Conservation (phyloP, 2,888 invertebrate species). For the Lycaena phlaeas region DNA sequence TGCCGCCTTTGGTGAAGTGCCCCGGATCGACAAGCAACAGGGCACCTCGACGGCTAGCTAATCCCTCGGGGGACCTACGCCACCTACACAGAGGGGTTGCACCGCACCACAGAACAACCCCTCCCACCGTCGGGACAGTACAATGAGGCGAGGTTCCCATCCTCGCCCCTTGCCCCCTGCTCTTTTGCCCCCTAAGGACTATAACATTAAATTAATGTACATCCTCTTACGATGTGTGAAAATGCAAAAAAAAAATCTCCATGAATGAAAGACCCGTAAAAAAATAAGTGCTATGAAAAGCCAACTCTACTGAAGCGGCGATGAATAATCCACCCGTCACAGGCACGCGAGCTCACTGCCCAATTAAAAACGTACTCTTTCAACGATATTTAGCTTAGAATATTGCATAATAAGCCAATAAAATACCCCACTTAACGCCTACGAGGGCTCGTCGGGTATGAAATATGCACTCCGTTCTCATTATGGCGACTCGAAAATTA, state of each 20-base stretch:
- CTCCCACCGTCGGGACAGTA: too few relatives aligned
- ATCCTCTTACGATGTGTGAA: conserved; percentile 9
- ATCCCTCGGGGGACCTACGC: too few relatives aligned
- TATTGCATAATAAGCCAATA: conserved; percentile 73
- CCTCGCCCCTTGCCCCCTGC: too few relatives aligned
- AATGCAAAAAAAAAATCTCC: conserved; percentile 22
- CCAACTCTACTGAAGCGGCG: conserved; percentile 54
- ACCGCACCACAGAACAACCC: too few relatives aligned
- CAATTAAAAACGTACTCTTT: conserved; percentile 73
- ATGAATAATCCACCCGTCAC: conserved; percentile 70
- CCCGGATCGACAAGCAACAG: too few relatives aligned
- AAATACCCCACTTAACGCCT: conserved; percentile 70
- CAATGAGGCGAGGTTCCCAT: too few relatives aligned
- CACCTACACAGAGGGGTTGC: too few relatives aligned
- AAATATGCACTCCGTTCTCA: conserved; percentile 69
- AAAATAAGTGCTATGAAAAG: conserved; percentile 51
- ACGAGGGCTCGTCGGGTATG: conserved; percentile 48
- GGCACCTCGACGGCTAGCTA: too few relatives aligned
- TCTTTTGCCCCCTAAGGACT: too few relatives aligned
- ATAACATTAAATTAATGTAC: conserved; percentile 1
- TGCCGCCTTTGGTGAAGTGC: too few relatives aligned
- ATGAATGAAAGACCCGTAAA: conserved; percentile 30
- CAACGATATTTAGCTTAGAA: conserved; percentile 72
- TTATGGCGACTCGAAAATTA: conserved; percentile 58
- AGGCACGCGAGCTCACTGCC: conserved; percentile 62